Evolutionary conservation across 2,797 vertebrate species (phyloP).

Genomic region (Acanthopagrus latus): DNA sequence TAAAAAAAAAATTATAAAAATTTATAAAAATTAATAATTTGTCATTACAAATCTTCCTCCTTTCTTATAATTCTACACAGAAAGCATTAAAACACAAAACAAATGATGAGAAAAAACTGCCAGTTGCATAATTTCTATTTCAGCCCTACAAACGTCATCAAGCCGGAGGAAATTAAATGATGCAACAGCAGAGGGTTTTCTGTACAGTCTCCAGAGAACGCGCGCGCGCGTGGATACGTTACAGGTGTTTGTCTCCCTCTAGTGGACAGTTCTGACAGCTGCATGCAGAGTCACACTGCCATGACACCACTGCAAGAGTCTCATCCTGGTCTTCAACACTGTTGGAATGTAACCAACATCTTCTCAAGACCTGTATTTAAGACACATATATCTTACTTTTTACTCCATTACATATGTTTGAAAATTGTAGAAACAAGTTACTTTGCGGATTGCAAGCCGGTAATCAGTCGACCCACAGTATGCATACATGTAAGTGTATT

Average conservation of each 20-base stretch:
- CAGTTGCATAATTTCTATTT: conserved; percentile 59
- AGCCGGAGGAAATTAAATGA: conserved; percentile 61
- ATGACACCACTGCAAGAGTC: not conserved
- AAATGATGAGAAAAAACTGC: not conserved
- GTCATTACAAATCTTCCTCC: not conserved
- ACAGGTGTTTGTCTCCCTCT: conserved; percentile 66
- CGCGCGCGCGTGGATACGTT: too few relatives aligned
- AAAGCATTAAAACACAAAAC: not conserved
- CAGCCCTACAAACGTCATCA: conserved; percentile 38
- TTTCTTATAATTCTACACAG: not conserved
- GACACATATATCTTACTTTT: not conserved
- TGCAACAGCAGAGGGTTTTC: conserved; percentile 62
- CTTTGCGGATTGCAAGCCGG: not conserved
- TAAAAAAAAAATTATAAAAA: too few relatives aligned
- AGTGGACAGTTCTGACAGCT: conserved; percentile 39
- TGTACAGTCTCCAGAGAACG: conserved; percentile 6
- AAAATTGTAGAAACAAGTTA: not conserved
- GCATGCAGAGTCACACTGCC: not conserved
- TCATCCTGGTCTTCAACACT: not conserved
- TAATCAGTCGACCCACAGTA: too few relatives aligned
- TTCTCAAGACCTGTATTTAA: not conserved
- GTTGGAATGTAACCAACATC: not conserved
- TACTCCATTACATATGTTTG: not conserved
- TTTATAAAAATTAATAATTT: not conserved
- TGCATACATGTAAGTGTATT: too few relatives aligned